Evolutionary conservation across 2,888 invertebrate genomes (phyloP), one percentile per base, ranked within the genome.

Genomic region (Heliconius erato): DNA sequence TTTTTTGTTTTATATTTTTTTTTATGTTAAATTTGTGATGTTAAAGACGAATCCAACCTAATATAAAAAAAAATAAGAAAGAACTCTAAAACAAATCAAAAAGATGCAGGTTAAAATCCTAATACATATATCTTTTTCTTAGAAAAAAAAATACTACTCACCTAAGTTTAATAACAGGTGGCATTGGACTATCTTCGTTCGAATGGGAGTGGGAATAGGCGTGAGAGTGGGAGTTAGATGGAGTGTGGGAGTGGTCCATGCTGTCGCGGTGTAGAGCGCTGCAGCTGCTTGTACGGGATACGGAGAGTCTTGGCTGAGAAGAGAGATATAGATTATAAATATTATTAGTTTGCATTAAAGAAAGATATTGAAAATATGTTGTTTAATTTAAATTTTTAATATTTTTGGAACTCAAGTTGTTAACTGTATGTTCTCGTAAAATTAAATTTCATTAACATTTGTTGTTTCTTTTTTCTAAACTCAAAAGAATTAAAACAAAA

Each of bases 151-250:
- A 28, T 44, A 49, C 67, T 65, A 28, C 74, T 49, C 5, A 95
- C 96, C 96, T 93, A 6, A 96, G 86, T 85, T 95, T 96, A 65
- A 96, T 96, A 63, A 95, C 90, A 2, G 91, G 82, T 0, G 95
- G 94, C 79, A 90, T 3, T 0, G 92, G 91, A 12, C 88, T 90
- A 81, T 86, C 86, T 0, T 92, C 92, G 49, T 91, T 91, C 0
- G 79, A 85, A 32, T 87, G 85, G 76, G 84, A 82, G 77, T 89
- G 88, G 0, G 85, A 84, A 84, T 89, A 77, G 89, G 88, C 0
- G 85, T 85, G 85, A 44, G 71, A 72, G 79, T 49, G 76, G 23
- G 85, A 80, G 65, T 88, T 89, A 85, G 87, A 85, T 32, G 87
- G 84, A 76, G 84, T 82, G 78, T 89, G 88, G 0, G 85, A 85